These are phyloP conservation scores for Fistularia tabacaria DNA, from an alignment of 2,797 vertebrate genomes.

Conservation along the genomic window DNA sequence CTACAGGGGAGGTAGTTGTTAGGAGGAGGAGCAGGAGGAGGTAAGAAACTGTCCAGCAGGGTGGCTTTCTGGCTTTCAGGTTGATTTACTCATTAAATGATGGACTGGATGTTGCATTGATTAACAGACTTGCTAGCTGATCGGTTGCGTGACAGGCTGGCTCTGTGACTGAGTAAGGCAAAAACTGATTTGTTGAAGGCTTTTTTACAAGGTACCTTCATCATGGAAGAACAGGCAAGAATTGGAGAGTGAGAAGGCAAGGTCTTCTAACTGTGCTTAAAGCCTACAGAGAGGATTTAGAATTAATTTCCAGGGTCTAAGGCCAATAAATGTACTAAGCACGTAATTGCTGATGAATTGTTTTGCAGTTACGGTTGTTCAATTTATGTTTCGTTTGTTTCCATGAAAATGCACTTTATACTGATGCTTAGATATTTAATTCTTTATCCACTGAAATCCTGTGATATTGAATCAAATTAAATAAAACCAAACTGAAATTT, in stretches of 20 bases:
- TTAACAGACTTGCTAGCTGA: slow-evolving; percentile 55
- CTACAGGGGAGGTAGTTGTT: slow-evolving; percentile 17
- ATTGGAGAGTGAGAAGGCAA: slow-evolving; percentile 2
- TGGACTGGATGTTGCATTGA: slow-evolving; percentile 57
- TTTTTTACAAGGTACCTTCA: slow-evolving; percentile 42
- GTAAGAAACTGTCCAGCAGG: slow-evolving; percentile 39
- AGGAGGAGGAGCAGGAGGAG: slow-evolving; percentile 12
- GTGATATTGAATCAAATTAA: slow-evolving; percentile 33
- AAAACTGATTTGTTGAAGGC: slow-evolving; percentile 43
- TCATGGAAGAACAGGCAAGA: slow-evolving; percentile 10
- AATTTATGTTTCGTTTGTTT: slow-evolving; percentile 55
- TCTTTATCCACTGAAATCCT: slow-evolving; percentile 32
- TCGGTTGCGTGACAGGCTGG: slow-evolving; percentile 55
- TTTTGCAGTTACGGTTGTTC: slow-evolving; percentile 35
- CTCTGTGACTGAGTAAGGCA: slow-evolving; percentile 39
- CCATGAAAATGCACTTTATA: too few species aligned
- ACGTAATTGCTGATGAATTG: slow-evolving; percentile 54
- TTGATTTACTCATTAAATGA: slow-evolving; percentile 54
- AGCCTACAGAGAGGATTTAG: slow-evolving; percentile 12
- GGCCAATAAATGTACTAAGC: slow-evolving; percentile 35
- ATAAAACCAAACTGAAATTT: slow-evolving; percentile 35
- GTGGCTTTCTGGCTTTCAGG: slow-evolving; percentile 41
- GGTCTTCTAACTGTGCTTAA: slow-evolving; percentile 42
- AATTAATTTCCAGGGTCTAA: slow-evolving; percentile 44
- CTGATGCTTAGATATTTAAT: too few species aligned